Conservation (phyloP, 2,113 vertebrate species). For the Xyliphius kryptos region DNA sequence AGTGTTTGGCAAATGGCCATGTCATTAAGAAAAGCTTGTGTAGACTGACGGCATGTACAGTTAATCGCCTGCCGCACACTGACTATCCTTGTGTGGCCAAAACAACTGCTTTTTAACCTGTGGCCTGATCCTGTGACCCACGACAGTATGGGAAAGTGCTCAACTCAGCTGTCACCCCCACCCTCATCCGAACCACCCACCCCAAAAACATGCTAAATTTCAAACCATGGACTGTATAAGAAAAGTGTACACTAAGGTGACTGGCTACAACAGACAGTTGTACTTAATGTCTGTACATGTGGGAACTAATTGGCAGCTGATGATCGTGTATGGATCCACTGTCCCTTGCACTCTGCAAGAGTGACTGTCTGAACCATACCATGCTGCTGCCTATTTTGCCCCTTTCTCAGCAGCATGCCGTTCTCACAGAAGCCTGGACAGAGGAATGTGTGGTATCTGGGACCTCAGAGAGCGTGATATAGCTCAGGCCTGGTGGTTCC, state of each 20-base stretch:
- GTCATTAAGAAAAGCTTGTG: slow-evolving; percentile 54
- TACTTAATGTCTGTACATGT: slow-evolving; percentile 21
- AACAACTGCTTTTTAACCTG: slow-evolving; percentile 41
- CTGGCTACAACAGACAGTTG: slow-evolving; percentile 10
- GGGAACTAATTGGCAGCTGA: slow-evolving; percentile 25
- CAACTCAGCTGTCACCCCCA: slow-evolving; percentile 39
- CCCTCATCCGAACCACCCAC: slow-evolving; percentile 9
- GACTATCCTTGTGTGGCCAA: slow-evolving; percentile 37
- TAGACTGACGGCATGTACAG: slow-evolving; percentile 48
- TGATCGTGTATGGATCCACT: slow-evolving; percentile 24
- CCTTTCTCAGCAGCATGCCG: not conserved
- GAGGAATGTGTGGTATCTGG: slow-evolving; percentile 41
- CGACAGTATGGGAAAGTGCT: slow-evolving; percentile 45
- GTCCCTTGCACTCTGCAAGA: slow-evolving; percentile 14
- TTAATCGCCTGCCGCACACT: slow-evolving; percentile 25
- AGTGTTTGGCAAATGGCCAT: slow-evolving; percentile 19
- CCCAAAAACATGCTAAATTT: not conserved
- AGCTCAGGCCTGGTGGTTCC: slow-evolving; percentile 34
- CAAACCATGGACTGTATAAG: not conserved
- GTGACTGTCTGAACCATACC: slow-evolving; percentile 7
- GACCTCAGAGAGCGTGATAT: slow-evolving; percentile 32
- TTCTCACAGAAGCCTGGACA: slow-evolving; percentile 31
- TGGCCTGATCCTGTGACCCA: slow-evolving; percentile 30
- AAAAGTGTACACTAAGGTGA: slow-evolving; percentile 1
- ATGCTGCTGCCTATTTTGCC: slow-evolving; percentile 1